Conservation (phyloP, 2,113 vertebrate genomes). For the Tachuris rubrigastra region DNA sequence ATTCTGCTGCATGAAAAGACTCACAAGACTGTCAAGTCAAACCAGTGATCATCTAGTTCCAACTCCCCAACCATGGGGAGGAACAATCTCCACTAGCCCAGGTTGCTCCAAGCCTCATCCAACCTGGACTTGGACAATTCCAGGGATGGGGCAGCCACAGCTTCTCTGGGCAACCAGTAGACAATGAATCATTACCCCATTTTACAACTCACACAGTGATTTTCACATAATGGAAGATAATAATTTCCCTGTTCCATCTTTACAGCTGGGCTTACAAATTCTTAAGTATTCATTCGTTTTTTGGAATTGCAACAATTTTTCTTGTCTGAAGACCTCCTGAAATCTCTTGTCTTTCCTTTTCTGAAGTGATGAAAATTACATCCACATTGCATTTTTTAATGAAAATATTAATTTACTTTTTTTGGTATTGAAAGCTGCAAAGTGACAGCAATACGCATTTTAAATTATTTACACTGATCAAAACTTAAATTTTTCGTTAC, state of each 20-base stretch:
- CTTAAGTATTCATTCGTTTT: neutral
- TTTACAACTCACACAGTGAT: neutral
- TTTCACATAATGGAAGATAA: neutral
- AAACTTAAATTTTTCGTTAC: neutral
- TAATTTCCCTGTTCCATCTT: neutral
- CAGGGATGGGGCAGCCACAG: neutral
- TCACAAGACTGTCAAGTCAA: neutral
- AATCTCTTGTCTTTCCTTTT: neutral
- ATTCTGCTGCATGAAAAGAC: neutral
- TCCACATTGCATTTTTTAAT: neutral
- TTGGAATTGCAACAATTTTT: neutral
- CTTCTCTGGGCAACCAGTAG: neutral
- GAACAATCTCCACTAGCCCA: neutral
- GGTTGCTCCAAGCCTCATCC: neutral
- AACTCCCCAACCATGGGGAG: neutral
- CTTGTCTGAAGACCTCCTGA: neutral
- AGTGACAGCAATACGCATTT: neutral
- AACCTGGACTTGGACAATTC: neutral
- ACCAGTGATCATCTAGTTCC: neutral
- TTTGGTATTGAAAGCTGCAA: rapidly evolving
- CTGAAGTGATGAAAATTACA: neutral
- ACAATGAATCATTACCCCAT: neutral
- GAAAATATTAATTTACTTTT: neutral
- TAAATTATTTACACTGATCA: neutral
- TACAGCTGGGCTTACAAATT: neutral